Base-by-base conservation (phyloP, 2,888 invertebrate species). In the Platycheirus rosarum region DNA sequence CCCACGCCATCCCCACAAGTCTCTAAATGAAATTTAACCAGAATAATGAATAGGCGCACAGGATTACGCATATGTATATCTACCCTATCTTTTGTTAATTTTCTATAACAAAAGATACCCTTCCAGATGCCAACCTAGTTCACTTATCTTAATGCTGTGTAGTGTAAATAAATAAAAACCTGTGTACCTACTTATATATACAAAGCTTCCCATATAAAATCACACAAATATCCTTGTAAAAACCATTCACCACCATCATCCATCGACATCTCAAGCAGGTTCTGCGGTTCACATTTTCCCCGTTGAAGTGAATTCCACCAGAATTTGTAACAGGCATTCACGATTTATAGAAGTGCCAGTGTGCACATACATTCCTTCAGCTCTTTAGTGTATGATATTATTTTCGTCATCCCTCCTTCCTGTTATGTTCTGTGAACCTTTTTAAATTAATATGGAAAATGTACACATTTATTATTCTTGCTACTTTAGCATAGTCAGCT, bases 231-330 rank as follows among this genome's bases (percentile, higher is more conserved):
- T 49, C 20, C 20, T 26, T 18, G 13, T n/a, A 20, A 20, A 11
- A 35, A 11, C 8, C 57, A 65, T 49, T 71, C 51, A 57, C 65
- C 77, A 68, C 78, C 20, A 20, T 44, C n/a, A 7, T 23, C 11
- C 55, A 32, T 46, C 60, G 44, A 68, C 68, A 20, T n/a, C n/a
- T n/a, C n/a, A n/a, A n/a, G n/a, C n/a, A n/a, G n/a, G 37, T 49
- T 29, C 57, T 48, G 51, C 16, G 48, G 37, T 35, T 84, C 60
- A 66, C 35, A n/a, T 78, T 85, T 85, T 86, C 85, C 87, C 86
- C 88, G 86, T 85, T 86, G 88, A 88, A 89, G 89, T 88, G 89
- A 90, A 90, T 90, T 90, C 89, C 88, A 88, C 85, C 86, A 87
- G 86, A 89, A 87, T 87, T 88, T 85, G 13, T 55, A 87, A 75